Evolutionary conservation across 2,113 vertebrate species (phyloP).

Genomic region (Malurus melanocephalus): DNA sequence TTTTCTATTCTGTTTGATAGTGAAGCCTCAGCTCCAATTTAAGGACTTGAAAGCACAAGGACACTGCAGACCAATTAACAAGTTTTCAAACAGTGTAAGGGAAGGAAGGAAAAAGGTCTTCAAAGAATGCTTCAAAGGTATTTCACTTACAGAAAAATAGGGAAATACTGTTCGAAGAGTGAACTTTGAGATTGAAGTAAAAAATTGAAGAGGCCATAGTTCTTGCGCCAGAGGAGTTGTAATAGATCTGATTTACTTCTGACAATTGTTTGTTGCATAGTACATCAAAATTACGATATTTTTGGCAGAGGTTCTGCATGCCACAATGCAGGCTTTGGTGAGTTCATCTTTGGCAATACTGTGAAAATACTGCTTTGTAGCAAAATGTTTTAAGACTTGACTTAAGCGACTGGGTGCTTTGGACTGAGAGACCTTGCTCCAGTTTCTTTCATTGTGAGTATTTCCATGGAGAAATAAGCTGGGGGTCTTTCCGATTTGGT

Average conservation of each 20-base stretch:
- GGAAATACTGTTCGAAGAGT: background rate
- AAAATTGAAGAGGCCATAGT: background rate
- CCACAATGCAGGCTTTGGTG: background rate
- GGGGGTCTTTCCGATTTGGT: rapidly evolving
- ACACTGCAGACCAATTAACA: background rate
- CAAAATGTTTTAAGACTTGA: background rate
- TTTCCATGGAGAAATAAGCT: background rate
- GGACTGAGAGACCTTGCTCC: background rate
- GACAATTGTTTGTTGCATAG: background rate
- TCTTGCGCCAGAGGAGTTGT: background rate
- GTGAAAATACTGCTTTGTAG: background rate
- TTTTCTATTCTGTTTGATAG: background rate
- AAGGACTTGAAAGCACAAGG: background rate
- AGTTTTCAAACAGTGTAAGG: background rate
- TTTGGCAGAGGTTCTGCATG: background rate
- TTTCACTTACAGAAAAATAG: background rate
- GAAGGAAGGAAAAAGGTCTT: background rate
- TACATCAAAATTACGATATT: background rate
- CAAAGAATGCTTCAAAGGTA: background rate
- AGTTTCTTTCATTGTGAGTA: background rate
- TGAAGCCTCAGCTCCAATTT: background rate
- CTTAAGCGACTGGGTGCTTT: background rate
- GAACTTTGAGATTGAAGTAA: background rate
- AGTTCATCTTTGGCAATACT: background rate
- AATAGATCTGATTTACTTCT: background rate